Evolutionary conservation across 2,113 vertebrate species (phyloP), one percentile per base, ranked within the genome.

Genomic region (Nyctereutes procyonoides): DNA sequence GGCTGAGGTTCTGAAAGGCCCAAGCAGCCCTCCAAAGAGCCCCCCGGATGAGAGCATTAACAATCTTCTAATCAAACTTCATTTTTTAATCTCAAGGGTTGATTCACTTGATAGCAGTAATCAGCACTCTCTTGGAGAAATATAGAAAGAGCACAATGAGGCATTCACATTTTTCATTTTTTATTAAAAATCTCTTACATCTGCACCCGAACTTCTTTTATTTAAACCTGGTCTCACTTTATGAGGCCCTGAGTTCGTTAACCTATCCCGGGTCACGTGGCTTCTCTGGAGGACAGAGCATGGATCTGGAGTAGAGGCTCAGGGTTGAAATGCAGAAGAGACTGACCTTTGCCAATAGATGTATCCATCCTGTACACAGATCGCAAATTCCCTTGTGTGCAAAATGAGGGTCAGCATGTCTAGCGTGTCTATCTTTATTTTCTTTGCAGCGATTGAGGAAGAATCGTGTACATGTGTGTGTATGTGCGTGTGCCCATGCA

Each of bases 41-140:
- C 11, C 74, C 76, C 48, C 62, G n/a, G 43, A 56, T 13, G 24
- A 67, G 89, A 67, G 43, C 1, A 0, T 56, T 79, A 82, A 55
- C 74, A 48, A 60, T 85, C 83, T 65, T 43, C 55, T 86, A 71
- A 82, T 93, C 71, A 91, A 26, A 84, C 51, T 30, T 73, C 69
- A 60, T 87, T 95, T 63, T 71, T 51, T 60, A 67, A 24, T 51
- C 58, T 30, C 58, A 13, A 62, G 51, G n/a, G 16, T 58, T 90
- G 88, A 69, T 79, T 94, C 28, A 17, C 79, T 80, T 51, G 95
- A 86, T 60, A 83, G 53, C 22, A 62, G 56, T 63, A 38, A 93
- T 93, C 93, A 96, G 4, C 73, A 14, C 16, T 80, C 56, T 83
- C 62, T 76, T 30, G 15, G 79, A 92, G 74, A 82, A 97, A 80